Base-by-base conservation (phyloP, 2,113 vertebrate species). In the Lagopus leucura region DNA sequence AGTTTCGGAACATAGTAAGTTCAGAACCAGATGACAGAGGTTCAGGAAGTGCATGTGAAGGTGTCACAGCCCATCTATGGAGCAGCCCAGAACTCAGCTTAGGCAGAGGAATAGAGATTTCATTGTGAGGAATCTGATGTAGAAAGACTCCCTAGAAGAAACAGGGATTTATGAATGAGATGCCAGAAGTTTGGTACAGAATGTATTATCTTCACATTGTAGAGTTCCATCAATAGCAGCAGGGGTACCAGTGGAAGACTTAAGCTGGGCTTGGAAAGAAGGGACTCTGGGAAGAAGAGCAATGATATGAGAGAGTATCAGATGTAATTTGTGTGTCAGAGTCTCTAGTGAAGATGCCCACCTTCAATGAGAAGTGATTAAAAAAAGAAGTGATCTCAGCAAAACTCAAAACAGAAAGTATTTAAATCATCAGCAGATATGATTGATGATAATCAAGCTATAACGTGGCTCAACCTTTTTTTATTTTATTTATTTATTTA, bases 351-450 rank as follows among this genome's bases (percentile, higher is more conserved):
- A 76, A 57, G 36, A 30, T 94, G 67, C 45, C 14, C 22, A 47
- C 17, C 32, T 81, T 65, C 82, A 91, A 40, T 65, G 42, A 36
- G 50, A 90, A 89, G n/a, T 40, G 69, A 76, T 93, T 80, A 77
- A 77, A 63, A 67, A 1, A 80, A 77, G 54, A 71, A 0, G 1
- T 64, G 72, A 38, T 58, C 45, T 93, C 38, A 50, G 75, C 57
- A 77, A 77, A 91, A 73, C 69, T 91, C 48, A 86, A 80, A 94
- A 92, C 77, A 75, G 50, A 89, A 52, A 74, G 55, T 89, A 81
- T 17, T 17, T 94, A 54, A 71, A 10, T 74, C 79, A 83, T 45
- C 34, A 83, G 34, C 43, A 57, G 52, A 16, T 64, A 60, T 15
- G 54, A 75, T 13, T 88, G 43, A 90, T 72, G 83, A 18, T 60